Conservation (phyloP, 2,888 invertebrate species). For the Andricus quercusramuli region DNA sequence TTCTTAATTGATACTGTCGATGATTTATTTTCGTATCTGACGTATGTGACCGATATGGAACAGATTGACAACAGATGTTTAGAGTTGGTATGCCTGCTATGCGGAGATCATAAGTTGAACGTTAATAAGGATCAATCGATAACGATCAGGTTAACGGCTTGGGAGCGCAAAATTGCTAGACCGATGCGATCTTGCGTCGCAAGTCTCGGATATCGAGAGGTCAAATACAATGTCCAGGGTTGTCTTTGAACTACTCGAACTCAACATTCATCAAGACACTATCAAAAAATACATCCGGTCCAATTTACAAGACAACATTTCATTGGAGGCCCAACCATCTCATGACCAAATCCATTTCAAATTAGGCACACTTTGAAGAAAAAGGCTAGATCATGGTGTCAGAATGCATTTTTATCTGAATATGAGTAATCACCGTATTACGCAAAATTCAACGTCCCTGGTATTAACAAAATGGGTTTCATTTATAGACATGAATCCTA, state of each 20-base stretch:
- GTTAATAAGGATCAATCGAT: slow-evolving; percentile 73
- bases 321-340: not conserved
- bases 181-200: slow-evolving; percentile 1
- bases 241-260: not conserved
- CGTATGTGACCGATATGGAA: slow-evolving; percentile 64
- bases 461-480: no score
- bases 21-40: slow-evolving; percentile 55
- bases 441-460: no score
- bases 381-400: no score
- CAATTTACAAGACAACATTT: not conserved
- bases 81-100: slow-evolving; percentile 68
- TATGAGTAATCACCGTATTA: no score
- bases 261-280: not conserved
- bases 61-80: slow-evolving; percentile 72
- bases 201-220: not conserved
- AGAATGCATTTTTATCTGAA: no score
- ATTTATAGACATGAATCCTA: no score
- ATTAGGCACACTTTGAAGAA: no score
- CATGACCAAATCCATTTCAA: no score
- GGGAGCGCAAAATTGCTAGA: slow-evolving; percentile 68
- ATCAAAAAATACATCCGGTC: not conserved
- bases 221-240: not conserved
- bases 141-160: slow-evolving; percentile 71
- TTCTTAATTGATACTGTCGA: slow-evolving; percentile 28
- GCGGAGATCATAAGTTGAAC: slow-evolving; percentile 67